These are phyloP conservation scores for Eristalinus aeneus DNA, from an alignment of 2,888 invertebrate genomes.

Conservation along the genomic window DNA sequence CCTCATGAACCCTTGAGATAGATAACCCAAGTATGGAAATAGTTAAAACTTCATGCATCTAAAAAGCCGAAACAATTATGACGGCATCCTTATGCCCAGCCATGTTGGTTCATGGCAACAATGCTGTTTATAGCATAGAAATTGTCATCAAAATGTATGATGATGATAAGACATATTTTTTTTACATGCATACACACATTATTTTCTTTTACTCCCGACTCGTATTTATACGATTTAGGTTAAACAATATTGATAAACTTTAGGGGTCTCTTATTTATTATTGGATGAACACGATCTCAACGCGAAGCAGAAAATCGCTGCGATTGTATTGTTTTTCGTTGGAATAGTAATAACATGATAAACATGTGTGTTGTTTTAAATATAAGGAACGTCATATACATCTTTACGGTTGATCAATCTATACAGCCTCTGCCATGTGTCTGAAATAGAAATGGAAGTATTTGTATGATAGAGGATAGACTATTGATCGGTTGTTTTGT, in stretches of 20 bases:
- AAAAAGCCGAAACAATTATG: constrained; percentile 38
- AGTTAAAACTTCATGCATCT: constrained; percentile 67
- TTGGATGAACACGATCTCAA: constrained; percentile 70
- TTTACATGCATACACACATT: constrained; percentile 22
- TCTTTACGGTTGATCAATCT: constrained; percentile 45
- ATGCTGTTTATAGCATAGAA: constrained; percentile 36
- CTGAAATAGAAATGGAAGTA: constrained; percentile 6
- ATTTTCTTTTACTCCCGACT: constrained; percentile 22
- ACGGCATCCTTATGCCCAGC: constrained; percentile 33
- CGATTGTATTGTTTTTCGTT: constrained; percentile 52
- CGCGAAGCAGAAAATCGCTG: constrained; percentile 57
- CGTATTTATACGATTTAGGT: constrained; percentile 70
- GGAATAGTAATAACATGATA: constrained; percentile 56
- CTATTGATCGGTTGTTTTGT: constrained; percentile 68
- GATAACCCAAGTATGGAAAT: constrained; percentile 46
- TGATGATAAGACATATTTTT: constrained; percentile 52
- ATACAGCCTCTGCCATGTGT: constrained; percentile 37
- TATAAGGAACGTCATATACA: constrained; percentile 39
- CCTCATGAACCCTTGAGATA: constrained; percentile 65
- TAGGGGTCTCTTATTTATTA: constrained; percentile 71
- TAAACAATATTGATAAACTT: constrained; percentile 71
- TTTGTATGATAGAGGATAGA: constrained; percentile 35
- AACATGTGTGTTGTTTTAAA: constrained; percentile 33
- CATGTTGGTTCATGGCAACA: constrained; percentile 10
- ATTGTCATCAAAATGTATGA: constrained; percentile 56